These are phyloP conservation scores for Pipistrellus kuhlii DNA, from an alignment of 2,797 vertebrate species.

Conservation along the genomic window DNA sequence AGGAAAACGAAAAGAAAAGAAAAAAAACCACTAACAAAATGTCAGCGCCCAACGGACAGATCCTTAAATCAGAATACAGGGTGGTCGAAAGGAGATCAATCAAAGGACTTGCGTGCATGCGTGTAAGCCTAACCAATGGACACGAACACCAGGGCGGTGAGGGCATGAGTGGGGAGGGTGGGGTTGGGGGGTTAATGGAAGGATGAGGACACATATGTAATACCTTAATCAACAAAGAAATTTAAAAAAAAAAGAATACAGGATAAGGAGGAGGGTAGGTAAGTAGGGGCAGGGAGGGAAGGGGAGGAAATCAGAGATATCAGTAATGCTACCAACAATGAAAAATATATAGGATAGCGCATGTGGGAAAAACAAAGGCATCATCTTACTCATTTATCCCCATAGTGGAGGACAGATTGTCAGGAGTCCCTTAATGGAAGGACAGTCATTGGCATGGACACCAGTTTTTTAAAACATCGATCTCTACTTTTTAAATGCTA, in stretches of 20 bases:
- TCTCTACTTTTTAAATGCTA: neutral
- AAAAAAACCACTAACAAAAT: neutral
- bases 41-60: neutral
- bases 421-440: neutral
- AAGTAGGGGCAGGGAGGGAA: accelerated
- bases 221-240: too few relatives aligned
- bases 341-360: too few relatives aligned
- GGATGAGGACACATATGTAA: too few relatives aligned
- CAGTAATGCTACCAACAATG: too few relatives aligned
- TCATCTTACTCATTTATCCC: neutral
- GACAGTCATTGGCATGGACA: neutral
- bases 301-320: too few relatives aligned
- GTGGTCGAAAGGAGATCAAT: too few relatives aligned
- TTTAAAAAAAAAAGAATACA: neutral
- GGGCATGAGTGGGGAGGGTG: too few relatives aligned
- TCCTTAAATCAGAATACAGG: neutral
- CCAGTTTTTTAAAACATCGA: neutral
- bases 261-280: too few relatives aligned
- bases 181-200: too few relatives aligned
- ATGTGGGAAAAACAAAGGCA: neutral
- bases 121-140: too few relatives aligned
- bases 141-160: too few relatives aligned
- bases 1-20: neutral
- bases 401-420: neutral
- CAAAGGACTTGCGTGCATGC: too few relatives aligned